Evolutionary conservation across 2,888 invertebrate genomes (phyloP).

Genomic region (Aphodius sticticus): DNA sequence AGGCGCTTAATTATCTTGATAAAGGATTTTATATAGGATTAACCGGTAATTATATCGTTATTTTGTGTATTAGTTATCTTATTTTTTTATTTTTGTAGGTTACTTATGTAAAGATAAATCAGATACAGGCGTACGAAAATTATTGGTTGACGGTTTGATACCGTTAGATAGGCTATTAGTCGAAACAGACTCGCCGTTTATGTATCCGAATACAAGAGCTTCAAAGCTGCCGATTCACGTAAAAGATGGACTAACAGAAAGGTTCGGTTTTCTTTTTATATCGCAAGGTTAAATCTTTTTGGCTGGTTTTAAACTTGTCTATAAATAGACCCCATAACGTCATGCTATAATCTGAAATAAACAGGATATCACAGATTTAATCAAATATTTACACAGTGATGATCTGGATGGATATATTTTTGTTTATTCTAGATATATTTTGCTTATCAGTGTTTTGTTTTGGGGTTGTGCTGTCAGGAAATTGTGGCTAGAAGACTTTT

Average conservation of each 20-base stretch:
- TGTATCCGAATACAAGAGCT: conserved; percentile 94
- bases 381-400: background rate
- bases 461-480: no score
- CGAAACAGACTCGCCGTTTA: conserved; percentile 94
- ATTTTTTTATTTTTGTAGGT: conserved; percentile 60
- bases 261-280: conserved; percentile 60
- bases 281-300: background rate
- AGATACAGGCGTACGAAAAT: conserved; percentile 85
- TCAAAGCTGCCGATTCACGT: conserved; percentile 89
- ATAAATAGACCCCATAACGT: background rate
- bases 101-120: conserved; percentile 93
- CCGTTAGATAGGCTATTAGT: conserved; percentile 87
- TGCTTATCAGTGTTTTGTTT: no score
- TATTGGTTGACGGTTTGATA: conserved; percentile 80
- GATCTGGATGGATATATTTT: conserved; percentile 8
- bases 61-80: background rate
- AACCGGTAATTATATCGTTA: conserved; percentile 65
- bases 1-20: conserved; percentile 83
- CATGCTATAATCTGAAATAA: background rate
- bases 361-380: background rate
- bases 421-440: background rate
- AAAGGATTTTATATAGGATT: conserved; percentile 87
- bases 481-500: no score
- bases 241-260: conserved; percentile 86
- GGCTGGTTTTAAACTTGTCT: background rate